Conservation (phyloP, 2,113 vertebrate species). For the Pterocles gutturalis region DNA sequence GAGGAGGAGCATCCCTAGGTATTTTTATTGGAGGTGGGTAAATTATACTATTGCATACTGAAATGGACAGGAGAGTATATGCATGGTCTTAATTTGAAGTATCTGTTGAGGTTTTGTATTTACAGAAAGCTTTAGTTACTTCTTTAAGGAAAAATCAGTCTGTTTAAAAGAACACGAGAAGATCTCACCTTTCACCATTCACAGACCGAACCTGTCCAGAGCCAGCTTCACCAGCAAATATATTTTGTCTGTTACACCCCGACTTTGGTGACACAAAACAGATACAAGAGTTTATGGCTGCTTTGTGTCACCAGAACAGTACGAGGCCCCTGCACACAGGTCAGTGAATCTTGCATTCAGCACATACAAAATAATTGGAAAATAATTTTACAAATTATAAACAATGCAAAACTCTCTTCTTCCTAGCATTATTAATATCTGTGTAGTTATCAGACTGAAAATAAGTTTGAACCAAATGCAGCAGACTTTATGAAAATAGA, state of each 20-base stretch:
- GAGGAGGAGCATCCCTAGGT: neutral
- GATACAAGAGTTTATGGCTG: neutral
- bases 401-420: neutral
- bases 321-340: neutral
- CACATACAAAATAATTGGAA: neutral
- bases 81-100: neutral
- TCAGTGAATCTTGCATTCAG: neutral
- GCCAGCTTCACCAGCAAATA: neutral
- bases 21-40: neutral
- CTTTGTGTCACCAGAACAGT: neutral
- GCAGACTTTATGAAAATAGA: slow-evolving; percentile 52
- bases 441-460: slow-evolving; percentile 29
- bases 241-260: neutral
- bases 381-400: neutral
- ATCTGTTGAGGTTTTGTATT: neutral
- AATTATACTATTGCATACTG: neutral
- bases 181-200: neutral
- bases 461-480: slow-evolving; percentile 40
- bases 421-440: slow-evolving; percentile 21
- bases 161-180: neutral
- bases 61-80: neutral
- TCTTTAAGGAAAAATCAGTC: neutral
- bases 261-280: neutral
- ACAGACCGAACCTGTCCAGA: neutral
- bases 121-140: neutral